Conservation (phyloP, 2,888 invertebrate species). For the Volucella inflata region DNA sequence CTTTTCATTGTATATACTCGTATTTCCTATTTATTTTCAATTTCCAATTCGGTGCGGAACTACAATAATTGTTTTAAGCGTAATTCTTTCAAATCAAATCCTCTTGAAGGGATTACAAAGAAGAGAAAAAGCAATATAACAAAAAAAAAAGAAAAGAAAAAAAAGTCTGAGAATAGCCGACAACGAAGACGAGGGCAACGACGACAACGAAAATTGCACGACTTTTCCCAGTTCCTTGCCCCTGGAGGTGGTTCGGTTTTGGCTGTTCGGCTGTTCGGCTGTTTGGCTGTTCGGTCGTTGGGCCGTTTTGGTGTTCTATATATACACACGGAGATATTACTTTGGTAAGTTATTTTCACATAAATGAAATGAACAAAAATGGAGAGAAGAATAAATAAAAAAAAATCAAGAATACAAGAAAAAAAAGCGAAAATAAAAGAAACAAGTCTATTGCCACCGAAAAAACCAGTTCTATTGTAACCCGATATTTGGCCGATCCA, state of each 20-base stretch:
- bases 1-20: slow-evolving; percentile 20
- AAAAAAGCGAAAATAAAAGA: slow-evolving; percentile 50
- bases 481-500: slow-evolving; percentile 64
- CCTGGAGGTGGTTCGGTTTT: slow-evolving; percentile 17
- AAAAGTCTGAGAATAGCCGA: not conserved
- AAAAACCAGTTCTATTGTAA: slow-evolving; percentile 75
- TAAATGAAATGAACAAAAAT: not conserved
- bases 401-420: too few relatives aligned
- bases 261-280: not conserved
- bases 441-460: slow-evolving; percentile 74
- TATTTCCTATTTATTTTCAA: slow-evolving; percentile 46
- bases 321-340: slow-evolving; percentile 58
- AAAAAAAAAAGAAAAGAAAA: not conserved
- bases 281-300: slow-evolving; percentile 16
- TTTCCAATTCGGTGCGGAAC: slow-evolving; percentile 16
- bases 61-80: slow-evolving; percentile 24
- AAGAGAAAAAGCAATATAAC: slow-evolving; percentile 10
- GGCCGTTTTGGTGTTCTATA: slow-evolving; percentile 38
- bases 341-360: slow-evolving; percentile 70
- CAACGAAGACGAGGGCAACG: slow-evolving; percentile 7
- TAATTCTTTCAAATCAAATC: slow-evolving; percentile 9
- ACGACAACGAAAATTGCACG: slow-evolving; percentile 24
- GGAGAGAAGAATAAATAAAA: too few relatives aligned
- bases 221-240: slow-evolving; percentile 49
- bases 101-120: slow-evolving; percentile 37